A percentile compares a stretch with the other conserved stretches of the same genome.
Conservation (phyloP, 64 coral and sea anemone genomes). For the Pocillopora damicornis region DNA sequence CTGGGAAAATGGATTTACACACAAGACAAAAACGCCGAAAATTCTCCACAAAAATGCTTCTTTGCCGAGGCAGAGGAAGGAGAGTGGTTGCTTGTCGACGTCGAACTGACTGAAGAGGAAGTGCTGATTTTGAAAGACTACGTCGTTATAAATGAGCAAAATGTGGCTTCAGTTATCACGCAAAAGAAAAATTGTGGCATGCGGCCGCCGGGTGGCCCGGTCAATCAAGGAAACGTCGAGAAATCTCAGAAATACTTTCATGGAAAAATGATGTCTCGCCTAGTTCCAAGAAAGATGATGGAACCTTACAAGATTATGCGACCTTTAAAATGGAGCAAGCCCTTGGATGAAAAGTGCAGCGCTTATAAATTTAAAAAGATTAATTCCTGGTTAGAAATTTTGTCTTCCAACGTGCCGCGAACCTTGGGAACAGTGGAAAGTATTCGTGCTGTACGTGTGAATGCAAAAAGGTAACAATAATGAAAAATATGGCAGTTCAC, state of each 20-base stretch:
- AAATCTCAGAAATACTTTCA: constrained; percentile 22
- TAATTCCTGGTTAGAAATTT: constrained; percentile 10
- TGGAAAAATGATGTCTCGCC: constrained; percentile 18
- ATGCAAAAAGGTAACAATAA: constrained; percentile 2
- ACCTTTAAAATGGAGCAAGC: background rate
- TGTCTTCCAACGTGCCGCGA: background rate
- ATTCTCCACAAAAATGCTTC: background rate
- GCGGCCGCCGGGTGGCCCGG: background rate
- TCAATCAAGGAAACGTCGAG: background rate
- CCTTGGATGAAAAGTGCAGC: background rate
- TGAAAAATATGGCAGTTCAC: background rate
- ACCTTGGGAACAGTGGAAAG: background rate
- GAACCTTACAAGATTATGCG: constrained; percentile 7
- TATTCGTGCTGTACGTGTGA: background rate
- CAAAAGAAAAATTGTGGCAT: background rate
- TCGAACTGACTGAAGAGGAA: constrained; percentile 22
- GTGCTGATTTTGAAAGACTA: constrained; percentile 4
- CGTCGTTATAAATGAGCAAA: background rate
- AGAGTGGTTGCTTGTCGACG: constrained; percentile 25
- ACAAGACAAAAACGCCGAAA: background rate
- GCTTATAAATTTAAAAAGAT: background rate
- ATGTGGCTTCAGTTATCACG: background rate
- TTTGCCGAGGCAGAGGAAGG: constrained; percentile 6
- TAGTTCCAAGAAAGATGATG: background rate
- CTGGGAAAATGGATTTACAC: constrained; percentile 27